A percentile compares a stretch with the other conserved stretches of the same genome.
phyloP scores from a whole-genome alignment of 53 echinoderm and acorn worm genomes.

The Holothuria leucospilota region DNA sequence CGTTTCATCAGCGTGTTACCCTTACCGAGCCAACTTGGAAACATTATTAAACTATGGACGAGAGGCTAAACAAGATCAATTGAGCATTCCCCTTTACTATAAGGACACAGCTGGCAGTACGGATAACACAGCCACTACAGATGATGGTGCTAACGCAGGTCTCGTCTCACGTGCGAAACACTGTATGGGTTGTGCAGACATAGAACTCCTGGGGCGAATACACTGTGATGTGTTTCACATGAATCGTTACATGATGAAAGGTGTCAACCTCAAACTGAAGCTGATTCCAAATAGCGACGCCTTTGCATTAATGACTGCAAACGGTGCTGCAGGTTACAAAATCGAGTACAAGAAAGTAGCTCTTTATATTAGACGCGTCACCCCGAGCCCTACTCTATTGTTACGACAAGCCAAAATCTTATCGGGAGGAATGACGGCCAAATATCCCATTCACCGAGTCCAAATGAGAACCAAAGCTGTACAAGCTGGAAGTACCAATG shows the following conservation, averaged over 20 bases:
- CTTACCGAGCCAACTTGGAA: constrained; percentile 56
- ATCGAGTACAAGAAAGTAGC: neutral
- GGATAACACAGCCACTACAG: neutral
- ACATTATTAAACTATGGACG: constrained; percentile 51
- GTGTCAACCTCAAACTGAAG: constrained; percentile 57
- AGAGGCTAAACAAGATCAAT: neutral
- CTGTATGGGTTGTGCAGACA: constrained; percentile 15
- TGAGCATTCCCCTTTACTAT: neutral
- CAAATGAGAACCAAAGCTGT: constrained; percentile 11
- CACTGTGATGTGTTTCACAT: constrained; percentile 47
- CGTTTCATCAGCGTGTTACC: constrained; percentile 38
- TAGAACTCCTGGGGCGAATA: constrained; percentile 48
- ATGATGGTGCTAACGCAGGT: neutral
- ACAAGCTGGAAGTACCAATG: constrained; percentile 1
- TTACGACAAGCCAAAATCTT: neutral
- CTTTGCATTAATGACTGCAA: neutral
- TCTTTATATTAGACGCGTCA: neutral
- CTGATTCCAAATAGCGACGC: constrained; percentile 5
- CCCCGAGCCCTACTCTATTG: neutral
- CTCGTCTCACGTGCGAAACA: neutral
- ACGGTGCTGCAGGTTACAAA: constrained; percentile 10
- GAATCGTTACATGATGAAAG: constrained; percentile 43
- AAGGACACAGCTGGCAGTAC: neutral
- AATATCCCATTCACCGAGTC: constrained; percentile 37
- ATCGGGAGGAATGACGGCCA: neutral